phyloP scores from a whole-genome alignment of 2,113 vertebrate species.

The Eudyptes chrysolophus region DNA sequence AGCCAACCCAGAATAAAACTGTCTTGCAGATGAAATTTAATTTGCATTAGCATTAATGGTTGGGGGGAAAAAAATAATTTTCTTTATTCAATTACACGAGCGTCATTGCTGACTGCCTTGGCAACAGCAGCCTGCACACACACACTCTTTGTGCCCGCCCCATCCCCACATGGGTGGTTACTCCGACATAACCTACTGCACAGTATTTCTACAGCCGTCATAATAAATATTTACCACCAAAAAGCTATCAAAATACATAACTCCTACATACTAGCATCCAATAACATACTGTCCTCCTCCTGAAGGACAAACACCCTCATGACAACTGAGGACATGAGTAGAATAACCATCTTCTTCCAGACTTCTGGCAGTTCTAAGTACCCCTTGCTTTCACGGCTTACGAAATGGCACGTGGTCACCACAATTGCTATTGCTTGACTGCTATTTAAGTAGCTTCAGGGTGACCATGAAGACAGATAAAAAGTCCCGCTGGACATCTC shows the following conservation, averaged over 20 bases:
- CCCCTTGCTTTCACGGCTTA: neutral
- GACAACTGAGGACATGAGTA: neutral
- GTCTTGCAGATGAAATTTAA: neutral
- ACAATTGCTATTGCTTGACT: neutral
- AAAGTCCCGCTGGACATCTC: accelerated
- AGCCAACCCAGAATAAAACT: constrained; percentile 8
- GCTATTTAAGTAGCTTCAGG: neutral
- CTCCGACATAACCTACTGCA: neutral
- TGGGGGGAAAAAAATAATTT: accelerated
- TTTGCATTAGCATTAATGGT: constrained; percentile 5
- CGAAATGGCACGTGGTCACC: neutral
- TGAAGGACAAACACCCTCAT: neutral
- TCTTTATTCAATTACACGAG: accelerated
- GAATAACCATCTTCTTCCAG: neutral
- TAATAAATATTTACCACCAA: neutral
- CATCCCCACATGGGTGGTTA: neutral
- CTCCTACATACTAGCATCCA: neutral
- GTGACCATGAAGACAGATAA: neutral
- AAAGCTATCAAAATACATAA: neutral
- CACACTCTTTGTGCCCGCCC: neutral
- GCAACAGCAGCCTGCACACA: neutral
- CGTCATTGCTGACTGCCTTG: neutral
- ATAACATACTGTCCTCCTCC: neutral
- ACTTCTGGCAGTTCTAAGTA: neutral
- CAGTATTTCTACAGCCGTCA: neutral